Base-by-base conservation (phyloP, 2,888 invertebrate genomes). In the Diadegma fenestrale region DNA sequence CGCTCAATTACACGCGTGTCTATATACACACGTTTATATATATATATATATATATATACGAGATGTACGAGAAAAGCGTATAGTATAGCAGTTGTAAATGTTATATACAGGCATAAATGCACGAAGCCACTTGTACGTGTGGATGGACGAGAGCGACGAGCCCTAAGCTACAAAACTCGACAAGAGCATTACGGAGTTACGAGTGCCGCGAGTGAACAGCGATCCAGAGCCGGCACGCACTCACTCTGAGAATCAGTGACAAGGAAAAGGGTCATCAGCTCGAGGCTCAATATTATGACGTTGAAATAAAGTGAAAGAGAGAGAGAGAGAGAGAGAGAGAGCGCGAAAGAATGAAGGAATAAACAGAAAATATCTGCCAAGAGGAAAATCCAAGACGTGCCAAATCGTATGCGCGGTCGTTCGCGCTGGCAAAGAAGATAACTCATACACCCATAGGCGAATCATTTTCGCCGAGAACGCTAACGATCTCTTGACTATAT, bases 401-500 rank as follows among this genome's bases (percentile, higher is more conserved):
- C 79, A 85, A 87, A 87, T 86, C 82, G 75, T 71, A 78, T 68
- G 81, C n/a, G n/a, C n/a, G 81, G 61, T 63, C 54, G 66, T 22
- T 54, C 45, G 14, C 45, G 14, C 10, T n/a, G 37, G 12, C 84
- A 41, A 41, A 33, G 43, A 66, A 51, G 73, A 82, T 30, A 43
- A 45, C 43, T 64, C 19, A 26, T 58, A 14, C 63, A 22, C 58
- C 61, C 77, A 69, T 30, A 61, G 81, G 71, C 80, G 75, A 88
- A 86, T 84, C 78, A 73, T 85, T 87, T 84, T 81, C 82, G 51
- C 85, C 85, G 58, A 80, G 81, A 64, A 45, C 54, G 77, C 91
- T 91, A 92, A 92, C 92, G 92, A 92, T 92, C 91, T 91, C 90
- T 90, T 90, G 90, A 88, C 87, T 87, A 86, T 45, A 48, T 61